Evolutionary conservation across 2,888 invertebrate genomes (phyloP), one percentile per base, ranked within the genome.

Genomic region (Plebejus anna): DNA sequence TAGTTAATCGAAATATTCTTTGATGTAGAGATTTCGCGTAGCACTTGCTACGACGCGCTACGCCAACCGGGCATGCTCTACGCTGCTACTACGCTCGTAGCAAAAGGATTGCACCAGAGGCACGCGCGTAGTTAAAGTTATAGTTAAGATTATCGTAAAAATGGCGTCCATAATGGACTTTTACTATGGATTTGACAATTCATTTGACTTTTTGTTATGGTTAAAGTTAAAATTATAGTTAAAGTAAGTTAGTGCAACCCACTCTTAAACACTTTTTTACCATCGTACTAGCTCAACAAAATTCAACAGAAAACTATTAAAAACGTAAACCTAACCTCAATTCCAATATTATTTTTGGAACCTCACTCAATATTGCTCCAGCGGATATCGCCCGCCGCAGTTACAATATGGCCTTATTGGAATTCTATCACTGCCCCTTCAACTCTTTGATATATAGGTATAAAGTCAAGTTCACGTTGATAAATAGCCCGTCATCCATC

Each of bases 401-500:
- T 47, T 32, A 42, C 72, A 72, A 72, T 72, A 73, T 16, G 55
- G 72, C 55, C 51, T 73, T 73, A 73, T 73, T 73, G 73, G 73
- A 73, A 73, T 73, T 73, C 73, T 73, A 73, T 73, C 73, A 73
- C 73, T 73, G 73, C 55, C 73, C 73, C 73, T 73, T 73, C 73
- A 73, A 73, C 55, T 73, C 73, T 55, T 73, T 73, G 73, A 73
- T 73, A 16, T 73, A 73, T 55, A 73, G 73, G 73, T 73, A 73
- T 73, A 73, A 73, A 73, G 73, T 73, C 70, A 77, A 77, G 70
- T 77, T 75, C 75, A 75, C 66, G 38, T 51, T 70, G 75, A 73
- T 73, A 73, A 73, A 73, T 73, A 22, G 32, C 73, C 70, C 70
- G 70, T 76, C 75, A 77, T 79, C 78, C 73, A 77, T 79, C 77